Conservation (phyloP, 2,888 invertebrate genomes). For the Bombyx huttoni region DNA sequence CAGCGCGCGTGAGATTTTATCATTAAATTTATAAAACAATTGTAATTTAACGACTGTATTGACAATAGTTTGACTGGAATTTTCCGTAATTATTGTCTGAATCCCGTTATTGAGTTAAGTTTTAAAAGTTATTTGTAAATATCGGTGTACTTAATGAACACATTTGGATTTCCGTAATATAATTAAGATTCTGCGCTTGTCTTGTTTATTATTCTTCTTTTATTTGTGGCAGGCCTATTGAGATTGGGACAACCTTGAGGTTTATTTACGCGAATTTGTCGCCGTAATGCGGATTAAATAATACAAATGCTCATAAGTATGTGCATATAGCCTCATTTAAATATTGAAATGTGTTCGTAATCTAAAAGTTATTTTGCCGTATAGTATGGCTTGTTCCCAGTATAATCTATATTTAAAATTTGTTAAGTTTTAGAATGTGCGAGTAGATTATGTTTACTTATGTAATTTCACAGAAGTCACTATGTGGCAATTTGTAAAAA, state of each 20-base stretch:
- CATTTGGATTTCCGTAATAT: not conserved
- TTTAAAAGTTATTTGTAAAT: not conserved
- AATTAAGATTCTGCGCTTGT: slow-evolving; percentile 8
- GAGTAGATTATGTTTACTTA: too few relatives aligned
- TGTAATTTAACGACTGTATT: not conserved
- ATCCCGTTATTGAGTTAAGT: not conserved
- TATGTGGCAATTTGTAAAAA: too few relatives aligned
- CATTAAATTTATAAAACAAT: not conserved
- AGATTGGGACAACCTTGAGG: slow-evolving; percentile 44
- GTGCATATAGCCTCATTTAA: not conserved
- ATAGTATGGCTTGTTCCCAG: too few relatives aligned
- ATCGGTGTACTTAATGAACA: not conserved
- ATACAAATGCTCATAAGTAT: not conserved
- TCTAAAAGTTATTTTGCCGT: not conserved
- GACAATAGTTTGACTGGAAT: not conserved
- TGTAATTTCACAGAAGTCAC: too few relatives aligned
- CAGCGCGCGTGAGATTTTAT: not conserved
- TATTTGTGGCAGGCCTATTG: slow-evolving; percentile 19
- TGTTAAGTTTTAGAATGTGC: too few relatives aligned
- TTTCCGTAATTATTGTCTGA: not conserved
- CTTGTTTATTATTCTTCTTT: slow-evolving; percentile 20
- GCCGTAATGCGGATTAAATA: slow-evolving; percentile 4
- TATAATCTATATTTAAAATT: too few relatives aligned
- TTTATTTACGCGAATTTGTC: slow-evolving; percentile 35
- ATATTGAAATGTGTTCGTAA: not conserved